Conservation (phyloP, 2,888 invertebrate species). For the Synanthedon tipuliformis region DNA sequence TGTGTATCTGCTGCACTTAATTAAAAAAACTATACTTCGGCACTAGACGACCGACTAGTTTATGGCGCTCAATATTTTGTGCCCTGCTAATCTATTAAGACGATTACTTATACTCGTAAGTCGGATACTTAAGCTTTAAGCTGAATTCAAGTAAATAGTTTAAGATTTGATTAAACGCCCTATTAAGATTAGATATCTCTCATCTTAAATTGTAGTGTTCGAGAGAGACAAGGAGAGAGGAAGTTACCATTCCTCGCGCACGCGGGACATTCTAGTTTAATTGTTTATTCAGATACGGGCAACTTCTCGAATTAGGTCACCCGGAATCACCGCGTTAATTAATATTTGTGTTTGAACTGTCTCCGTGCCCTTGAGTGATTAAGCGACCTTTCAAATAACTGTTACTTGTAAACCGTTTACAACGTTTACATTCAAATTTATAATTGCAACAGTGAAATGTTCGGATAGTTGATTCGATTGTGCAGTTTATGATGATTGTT, state of each 20-base stretch:
- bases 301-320: constrained; percentile 62
- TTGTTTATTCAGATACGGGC: constrained; percentile 61
- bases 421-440: constrained; percentile 44
- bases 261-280: constrained; percentile 43
- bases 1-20: no score
- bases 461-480: constrained; percentile 26
- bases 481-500: not conserved
- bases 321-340: constrained; percentile 62
- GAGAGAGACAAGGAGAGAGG: not conserved
- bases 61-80: no score
- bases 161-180: constrained; percentile 3
- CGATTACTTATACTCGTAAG: no score
- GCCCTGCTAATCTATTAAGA: no score
- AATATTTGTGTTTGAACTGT: constrained; percentile 66
- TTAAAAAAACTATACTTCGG: no score
- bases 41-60: no score
- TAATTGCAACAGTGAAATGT: constrained; percentile 19
- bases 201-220: not conserved
- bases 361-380: constrained; percentile 61
- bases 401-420: constrained; percentile 49
- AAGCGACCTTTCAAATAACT: constrained; percentile 58
- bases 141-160: not conserved
- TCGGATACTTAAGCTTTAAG: no score
- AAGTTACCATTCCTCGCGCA: not conserved
- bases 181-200: not conserved